A percentile compares a stretch with the other conserved stretches of the same genome.
Conservation (phyloP, 2,113 vertebrate genomes). For the Laticauda colubrina region DNA sequence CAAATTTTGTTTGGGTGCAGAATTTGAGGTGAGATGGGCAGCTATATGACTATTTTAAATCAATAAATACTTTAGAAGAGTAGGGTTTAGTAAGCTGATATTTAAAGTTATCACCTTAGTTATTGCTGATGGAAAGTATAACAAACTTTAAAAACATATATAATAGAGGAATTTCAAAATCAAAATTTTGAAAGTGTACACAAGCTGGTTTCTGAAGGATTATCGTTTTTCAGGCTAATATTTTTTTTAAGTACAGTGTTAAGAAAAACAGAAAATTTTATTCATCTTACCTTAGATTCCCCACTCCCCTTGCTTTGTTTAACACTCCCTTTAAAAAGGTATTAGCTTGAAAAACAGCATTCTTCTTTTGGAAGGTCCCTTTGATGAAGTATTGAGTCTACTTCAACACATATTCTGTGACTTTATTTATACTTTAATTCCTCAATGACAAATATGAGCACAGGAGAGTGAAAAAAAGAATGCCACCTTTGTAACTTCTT, state of each 20-base stretch:
- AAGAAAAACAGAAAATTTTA: background rate
- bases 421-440: background rate
- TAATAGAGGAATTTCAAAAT: background rate
- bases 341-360: background rate
- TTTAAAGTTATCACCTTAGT: background rate
- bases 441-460: background rate
- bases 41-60: too few relatives aligned
- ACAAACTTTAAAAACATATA: background rate
- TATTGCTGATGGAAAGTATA: background rate
- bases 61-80: background rate
- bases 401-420: background rate
- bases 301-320: background rate
- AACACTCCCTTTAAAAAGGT: background rate
- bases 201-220: background rate
- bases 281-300: background rate
- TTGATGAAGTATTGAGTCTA: background rate
- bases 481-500: conserved; percentile 12
- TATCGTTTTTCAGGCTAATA: background rate
- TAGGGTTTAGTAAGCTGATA: background rate
- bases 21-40: too few relatives aligned
- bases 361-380: background rate
- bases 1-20: too few relatives aligned
- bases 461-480: conserved; percentile 1
- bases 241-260: background rate
- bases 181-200: background rate